Percentiles rank a stretch among this genome's conserved stretches.
phyloP scores from a whole-genome alignment of 64 coral and sea anemone species.

The Platygyra sinensis region DNA sequence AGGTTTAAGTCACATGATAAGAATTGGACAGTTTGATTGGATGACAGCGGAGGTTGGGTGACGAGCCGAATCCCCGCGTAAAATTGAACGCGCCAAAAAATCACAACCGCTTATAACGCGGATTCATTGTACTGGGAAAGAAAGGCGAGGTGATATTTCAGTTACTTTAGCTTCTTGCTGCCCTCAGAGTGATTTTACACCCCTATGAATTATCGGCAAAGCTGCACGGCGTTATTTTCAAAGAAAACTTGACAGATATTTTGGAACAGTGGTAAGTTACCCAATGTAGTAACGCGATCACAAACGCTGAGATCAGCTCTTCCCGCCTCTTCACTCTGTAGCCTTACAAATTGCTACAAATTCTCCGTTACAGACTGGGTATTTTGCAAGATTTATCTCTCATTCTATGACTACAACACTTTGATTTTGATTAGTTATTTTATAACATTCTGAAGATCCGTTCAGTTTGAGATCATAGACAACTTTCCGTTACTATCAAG shows the following conservation, averaged over 20 bases:
- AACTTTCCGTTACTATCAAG: neutral
- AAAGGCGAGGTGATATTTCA: constrained; percentile 32
- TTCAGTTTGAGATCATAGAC: neutral
- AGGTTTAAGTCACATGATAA: constrained; percentile 48
- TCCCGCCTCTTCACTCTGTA: neutral
- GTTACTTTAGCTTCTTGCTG: neutral
- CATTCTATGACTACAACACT: neutral
- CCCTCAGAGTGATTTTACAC: neutral
- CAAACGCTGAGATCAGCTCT: neutral
- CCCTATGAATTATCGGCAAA: neutral
- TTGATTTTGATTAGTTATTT: neutral
- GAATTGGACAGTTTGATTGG: constrained; percentile 62
- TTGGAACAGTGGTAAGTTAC: constrained; percentile 19
- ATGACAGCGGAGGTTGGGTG: neutral
- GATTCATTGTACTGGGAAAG: constrained; percentile 41
- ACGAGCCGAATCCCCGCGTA: constrained; percentile 88
- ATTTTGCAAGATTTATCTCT: neutral
- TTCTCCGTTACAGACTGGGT: neutral
- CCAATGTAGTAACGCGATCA: constrained; percentile 20
- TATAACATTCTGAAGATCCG: neutral
- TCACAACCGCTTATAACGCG: constrained; percentile 82
- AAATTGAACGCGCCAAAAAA: constrained; percentile 98
- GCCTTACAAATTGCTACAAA: neutral
- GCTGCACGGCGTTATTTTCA: neutral
- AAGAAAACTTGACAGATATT: neutral